Base-by-base conservation (phyloP, 1,140 invertebrate species). In the Drosophila pandora region DNA sequence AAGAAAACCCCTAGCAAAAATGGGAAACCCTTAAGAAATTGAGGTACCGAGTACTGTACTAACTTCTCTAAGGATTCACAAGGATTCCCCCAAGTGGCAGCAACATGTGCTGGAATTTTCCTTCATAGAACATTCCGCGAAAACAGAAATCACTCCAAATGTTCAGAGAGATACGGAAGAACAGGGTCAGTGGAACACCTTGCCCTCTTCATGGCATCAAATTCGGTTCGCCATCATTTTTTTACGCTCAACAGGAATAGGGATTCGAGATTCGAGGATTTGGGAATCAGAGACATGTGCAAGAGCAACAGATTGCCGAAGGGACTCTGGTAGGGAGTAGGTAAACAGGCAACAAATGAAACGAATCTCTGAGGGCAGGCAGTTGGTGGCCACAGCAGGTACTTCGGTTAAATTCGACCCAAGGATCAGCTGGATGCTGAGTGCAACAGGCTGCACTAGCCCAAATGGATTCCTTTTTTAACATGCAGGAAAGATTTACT, bases 181-280 rank as follows among this genome's bases (percentile, higher is more conserved):
- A 52, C 57, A 83, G 72, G 76, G 73, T 89, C 84, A 77, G 63
- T 74, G 76, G 73, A 89, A 88, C 83, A 88, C 84, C 83, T 88
- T 88, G 83, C 83, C 49, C 84, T 88, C 89, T 84, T 68, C 49
- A 58, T 58, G 69, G 80, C 79, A 80, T 80, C 83, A 55, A 56
- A 89, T 83, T 79, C 79, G 55, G 59, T 48, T 37, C 62, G 65
- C 41, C 65, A 57, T 48, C 50, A 50, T 59, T 45, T 63, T 59
- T 64, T 67, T 62, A 57, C 56, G 80, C 80, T 82, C 75, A 62
- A 52, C 67, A 63, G 65, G 76, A 76, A 84, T 59, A 62, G 37
- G 74, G 45, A 43, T 17, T 43, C 2, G 43, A 21, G 21, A 23
- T 47, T 47, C 41, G 6, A 10, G 43, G 43, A 47, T 47, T 47